phyloP scores from a whole-genome alignment of 2,113 vertebrate species.

The Pithys albifrons region DNA sequence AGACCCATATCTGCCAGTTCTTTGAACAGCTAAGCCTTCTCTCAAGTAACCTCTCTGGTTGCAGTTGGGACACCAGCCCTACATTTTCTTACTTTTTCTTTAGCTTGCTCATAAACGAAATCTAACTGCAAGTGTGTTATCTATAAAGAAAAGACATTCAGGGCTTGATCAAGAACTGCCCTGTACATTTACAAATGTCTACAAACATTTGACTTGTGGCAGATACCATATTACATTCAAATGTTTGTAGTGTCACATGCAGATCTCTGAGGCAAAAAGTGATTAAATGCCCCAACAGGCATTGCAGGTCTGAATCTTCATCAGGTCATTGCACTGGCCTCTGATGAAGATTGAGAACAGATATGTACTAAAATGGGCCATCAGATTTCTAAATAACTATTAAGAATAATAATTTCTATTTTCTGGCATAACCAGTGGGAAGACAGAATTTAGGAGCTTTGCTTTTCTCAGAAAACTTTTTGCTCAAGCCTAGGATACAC shows the following conservation, averaged over 20 bases:
- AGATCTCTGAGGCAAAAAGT: not conserved
- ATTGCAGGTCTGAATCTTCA: not conserved
- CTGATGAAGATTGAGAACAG: not conserved
- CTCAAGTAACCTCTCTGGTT: not conserved
- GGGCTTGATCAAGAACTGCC: not conserved
- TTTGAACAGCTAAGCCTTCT: conserved; percentile 35
- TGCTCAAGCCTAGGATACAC: not conserved
- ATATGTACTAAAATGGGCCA: not conserved
- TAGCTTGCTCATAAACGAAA: not conserved
- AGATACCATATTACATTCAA: not conserved
- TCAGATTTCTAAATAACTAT: not conserved
- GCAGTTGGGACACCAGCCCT: not conserved
- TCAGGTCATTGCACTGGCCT: not conserved
- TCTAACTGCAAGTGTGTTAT: not conserved
- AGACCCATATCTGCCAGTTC: not conserved
- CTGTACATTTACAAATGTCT: not conserved
- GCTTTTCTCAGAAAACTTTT: not conserved
- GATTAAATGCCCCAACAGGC: not conserved
- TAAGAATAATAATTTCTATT: not conserved
- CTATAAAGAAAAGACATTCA: not conserved
- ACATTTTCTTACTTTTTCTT: not conserved
- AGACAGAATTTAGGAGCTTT: not conserved
- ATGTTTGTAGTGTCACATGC: not conserved
- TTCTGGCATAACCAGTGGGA: not conserved
- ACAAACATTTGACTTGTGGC: not conserved